These are phyloP conservation scores for Trachemys scripta DNA, from an alignment of 2,113 vertebrate genomes.

Conservation along the genomic window DNA sequence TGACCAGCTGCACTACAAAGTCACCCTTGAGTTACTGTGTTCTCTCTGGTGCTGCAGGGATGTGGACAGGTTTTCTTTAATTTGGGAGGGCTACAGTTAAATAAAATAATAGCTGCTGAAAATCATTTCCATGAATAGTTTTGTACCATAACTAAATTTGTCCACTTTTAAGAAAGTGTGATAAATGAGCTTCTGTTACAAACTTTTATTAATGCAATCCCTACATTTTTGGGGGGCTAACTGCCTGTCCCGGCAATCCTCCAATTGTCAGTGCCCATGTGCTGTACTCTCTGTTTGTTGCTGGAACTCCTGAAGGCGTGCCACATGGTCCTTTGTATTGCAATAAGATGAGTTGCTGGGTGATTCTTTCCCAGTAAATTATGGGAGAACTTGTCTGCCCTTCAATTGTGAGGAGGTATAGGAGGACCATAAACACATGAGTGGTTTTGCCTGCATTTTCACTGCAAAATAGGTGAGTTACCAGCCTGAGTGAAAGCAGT, in stretches of 20 bases:
- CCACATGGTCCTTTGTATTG: not conserved
- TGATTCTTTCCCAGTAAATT: not conserved
- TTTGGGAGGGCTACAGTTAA: not conserved
- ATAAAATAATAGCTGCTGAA: not conserved
- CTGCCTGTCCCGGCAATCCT: not conserved
- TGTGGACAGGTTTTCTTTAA: not conserved
- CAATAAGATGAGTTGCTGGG: not conserved
- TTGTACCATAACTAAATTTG: not conserved
- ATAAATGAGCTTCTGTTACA: not conserved
- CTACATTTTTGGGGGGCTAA: not conserved
- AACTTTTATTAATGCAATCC: not conserved
- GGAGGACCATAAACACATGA: not conserved
- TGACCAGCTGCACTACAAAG: not conserved
- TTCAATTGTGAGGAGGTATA: not conserved
- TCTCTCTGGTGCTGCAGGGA: not conserved
- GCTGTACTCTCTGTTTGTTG: not conserved
- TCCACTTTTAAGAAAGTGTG: not conserved
- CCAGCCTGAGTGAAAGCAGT: not conserved
- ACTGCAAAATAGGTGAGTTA: not conserved
- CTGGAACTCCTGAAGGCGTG: not conserved
- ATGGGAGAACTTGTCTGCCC: fast-evolving
- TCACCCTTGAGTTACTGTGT: not conserved
- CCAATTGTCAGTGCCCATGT: not conserved
- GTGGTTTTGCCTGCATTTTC: not conserved
- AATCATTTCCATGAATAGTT: not conserved